Evolutionary conservation across 2,113 vertebrate genomes (phyloP).

Genomic region (Vulpes vulpes): DNA sequence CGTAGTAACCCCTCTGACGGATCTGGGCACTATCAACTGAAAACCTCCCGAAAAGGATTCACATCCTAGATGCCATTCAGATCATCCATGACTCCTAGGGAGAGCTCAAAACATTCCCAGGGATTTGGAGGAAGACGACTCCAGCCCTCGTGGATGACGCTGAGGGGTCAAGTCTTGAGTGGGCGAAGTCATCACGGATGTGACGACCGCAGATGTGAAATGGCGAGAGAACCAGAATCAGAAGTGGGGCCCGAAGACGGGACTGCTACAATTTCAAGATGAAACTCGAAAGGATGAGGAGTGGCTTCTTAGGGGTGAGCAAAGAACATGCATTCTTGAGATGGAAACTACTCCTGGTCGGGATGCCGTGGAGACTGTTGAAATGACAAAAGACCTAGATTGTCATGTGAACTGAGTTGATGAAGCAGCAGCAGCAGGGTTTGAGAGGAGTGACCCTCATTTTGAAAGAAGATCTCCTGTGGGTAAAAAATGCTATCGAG

Average conservation of each 20-base stretch:
- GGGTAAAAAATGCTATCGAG: background rate
- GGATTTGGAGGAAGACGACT: background rate
- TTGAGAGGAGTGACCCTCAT: background rate
- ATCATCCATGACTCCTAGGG: fast-evolving
- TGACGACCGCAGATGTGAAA: background rate
- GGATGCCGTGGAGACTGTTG: background rate
- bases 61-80: background rate
- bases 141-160: background rate
- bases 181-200: background rate
- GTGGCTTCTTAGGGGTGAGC: background rate
- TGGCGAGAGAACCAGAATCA: background rate
- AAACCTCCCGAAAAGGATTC: background rate
- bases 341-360: fast-evolving
- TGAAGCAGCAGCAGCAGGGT: background rate
- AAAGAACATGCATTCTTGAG: background rate
- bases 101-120: background rate
- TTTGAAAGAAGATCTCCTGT: background rate
- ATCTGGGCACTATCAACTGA: fast-evolving
- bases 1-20: background rate
- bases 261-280: background rate
- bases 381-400: background rate
- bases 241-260: background rate
- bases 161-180: background rate
- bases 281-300: background rate
- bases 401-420: fast-evolving